Evolutionary conservation across 1,140 invertebrate genomes (phyloP).

Genomic region (Cheumatopsyche charites): DNA sequence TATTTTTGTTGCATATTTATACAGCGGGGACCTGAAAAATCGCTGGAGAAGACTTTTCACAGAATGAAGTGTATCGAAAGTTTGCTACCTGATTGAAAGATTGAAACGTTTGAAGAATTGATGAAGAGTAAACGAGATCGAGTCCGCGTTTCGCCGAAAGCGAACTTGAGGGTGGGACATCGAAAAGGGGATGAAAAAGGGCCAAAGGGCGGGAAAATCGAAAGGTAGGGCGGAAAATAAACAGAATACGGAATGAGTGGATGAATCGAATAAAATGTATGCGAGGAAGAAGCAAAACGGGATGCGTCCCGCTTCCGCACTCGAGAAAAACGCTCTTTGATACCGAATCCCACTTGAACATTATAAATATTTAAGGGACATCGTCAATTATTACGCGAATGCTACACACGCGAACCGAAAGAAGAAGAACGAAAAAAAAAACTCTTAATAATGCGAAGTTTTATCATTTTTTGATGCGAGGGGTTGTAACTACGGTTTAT

Average conservation of each 20-base stretch:
- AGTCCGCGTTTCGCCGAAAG: slow-evolving; percentile 12
- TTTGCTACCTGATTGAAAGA: slow-evolving; percentile 27
- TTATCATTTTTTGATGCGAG: no score
- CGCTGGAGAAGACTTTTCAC: background rate
- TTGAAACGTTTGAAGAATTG: slow-evolving; percentile 28
- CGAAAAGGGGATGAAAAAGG: background rate
- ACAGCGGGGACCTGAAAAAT: background rate
- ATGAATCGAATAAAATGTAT: slow-evolving; percentile 27
- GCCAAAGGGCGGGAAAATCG: background rate
- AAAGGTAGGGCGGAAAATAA: background rate
- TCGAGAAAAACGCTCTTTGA: slow-evolving; percentile 15
- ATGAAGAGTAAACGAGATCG: slow-evolving; percentile 28
- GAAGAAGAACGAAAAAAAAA: background rate
- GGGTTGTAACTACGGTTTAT: slow-evolving; percentile 3
- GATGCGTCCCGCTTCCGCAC: background rate
- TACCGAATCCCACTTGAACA: background rate
- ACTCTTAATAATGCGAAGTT: no score
- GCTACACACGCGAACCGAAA: background rate
- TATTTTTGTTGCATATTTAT: no score
- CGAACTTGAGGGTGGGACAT: no score
- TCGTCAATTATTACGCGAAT: no score
- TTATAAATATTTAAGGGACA: slow-evolving; percentile 16
- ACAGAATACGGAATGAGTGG: slow-evolving; percentile 21
- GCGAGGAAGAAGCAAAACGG: slow-evolving; percentile 4
- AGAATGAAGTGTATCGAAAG: slow-evolving; percentile 18